phyloP scores from a whole-genome alignment of 2,113 vertebrate species.

The Prionailurus viverrinus region DNA sequence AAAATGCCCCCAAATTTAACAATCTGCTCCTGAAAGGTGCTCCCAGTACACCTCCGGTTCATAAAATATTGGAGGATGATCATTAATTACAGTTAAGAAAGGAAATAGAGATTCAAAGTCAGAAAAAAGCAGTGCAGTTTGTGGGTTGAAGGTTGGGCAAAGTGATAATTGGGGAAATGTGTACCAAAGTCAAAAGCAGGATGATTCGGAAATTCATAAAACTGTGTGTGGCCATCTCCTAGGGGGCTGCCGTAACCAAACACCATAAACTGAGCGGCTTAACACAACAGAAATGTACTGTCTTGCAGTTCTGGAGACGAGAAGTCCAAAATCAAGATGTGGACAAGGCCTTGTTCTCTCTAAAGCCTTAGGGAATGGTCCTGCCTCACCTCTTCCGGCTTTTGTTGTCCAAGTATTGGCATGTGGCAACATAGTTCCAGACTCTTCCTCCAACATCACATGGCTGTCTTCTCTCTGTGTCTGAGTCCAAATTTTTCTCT shows the following conservation, averaged over 20 bases:
- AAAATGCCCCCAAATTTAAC: background rate
- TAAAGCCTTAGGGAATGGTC: background rate
- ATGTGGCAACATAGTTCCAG: background rate
- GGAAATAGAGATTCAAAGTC: background rate
- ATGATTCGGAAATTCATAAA: background rate
- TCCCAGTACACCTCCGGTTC: background rate
- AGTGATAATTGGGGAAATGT: background rate
- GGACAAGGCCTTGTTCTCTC: background rate
- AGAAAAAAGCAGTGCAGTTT: background rate
- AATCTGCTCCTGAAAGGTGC: background rate
- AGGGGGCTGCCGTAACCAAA: background rate
- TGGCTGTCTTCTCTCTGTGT: background rate
- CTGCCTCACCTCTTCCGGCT: background rate
- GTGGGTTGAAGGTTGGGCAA: background rate
- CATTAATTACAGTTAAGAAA: background rate
- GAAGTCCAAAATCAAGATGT: background rate
- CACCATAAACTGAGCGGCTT: background rate
- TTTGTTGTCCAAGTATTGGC: too few species aligned
- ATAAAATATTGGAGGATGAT: background rate
- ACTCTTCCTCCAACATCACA: background rate
- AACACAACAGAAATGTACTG: background rate
- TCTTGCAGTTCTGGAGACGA: background rate
- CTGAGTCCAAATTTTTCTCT: background rate
- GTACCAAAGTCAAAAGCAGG: background rate
- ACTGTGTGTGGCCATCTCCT: background rate